A percentile compares a stretch with the other conserved stretches of the same genome.
Conservation (phyloP, 35 echinoderm and acorn worm genomes). For the Stichopus chloronotus region DNA sequence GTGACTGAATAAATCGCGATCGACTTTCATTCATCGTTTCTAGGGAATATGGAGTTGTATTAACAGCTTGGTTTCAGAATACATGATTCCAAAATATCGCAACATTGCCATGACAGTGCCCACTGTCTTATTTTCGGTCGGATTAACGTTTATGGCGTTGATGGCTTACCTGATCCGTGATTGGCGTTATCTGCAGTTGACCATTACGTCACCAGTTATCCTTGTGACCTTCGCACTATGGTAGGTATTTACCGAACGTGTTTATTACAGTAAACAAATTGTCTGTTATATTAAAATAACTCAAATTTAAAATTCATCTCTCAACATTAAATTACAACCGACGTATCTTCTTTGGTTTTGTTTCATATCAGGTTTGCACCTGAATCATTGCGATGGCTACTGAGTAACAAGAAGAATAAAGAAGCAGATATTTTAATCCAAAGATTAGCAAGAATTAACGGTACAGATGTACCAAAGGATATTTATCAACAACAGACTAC, state of each 20-base stretch:
- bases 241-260: slow-evolving; percentile 5
- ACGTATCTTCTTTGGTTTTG: not conserved
- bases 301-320: not conserved
- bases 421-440: slow-evolving; percentile 15
- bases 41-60: slow-evolving; percentile 15
- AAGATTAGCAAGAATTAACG: slow-evolving; percentile 30
- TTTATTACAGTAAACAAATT: no score
- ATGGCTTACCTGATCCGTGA: slow-evolving; percentile 60
- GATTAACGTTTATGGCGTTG: slow-evolving; percentile 44
- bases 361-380: slow-evolving; percentile 36
- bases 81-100: slow-evolving; percentile 55
- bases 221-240: not conserved
- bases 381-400: slow-evolving; percentile 31
- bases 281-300: not conserved
- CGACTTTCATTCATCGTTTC: not conserved
- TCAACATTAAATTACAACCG: not conserved
- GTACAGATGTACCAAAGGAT: slow-evolving; percentile 2
- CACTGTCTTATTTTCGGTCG: slow-evolving; percentile 11
- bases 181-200: slow-evolving; percentile 63
- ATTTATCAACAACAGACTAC: not conserved
- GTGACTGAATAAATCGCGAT: no score
- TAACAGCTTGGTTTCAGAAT: slow-evolving; percentile 13
- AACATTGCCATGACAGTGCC: slow-evolving; percentile 28
- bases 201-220: slow-evolving; percentile 24
- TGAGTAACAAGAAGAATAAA: not conserved